Percentiles rank a stretch among this genome's conserved stretches.
Evolutionary conservation across 2,113 vertebrate genomes (phyloP).

Genomic region (Catharus fuscescens): DNA sequence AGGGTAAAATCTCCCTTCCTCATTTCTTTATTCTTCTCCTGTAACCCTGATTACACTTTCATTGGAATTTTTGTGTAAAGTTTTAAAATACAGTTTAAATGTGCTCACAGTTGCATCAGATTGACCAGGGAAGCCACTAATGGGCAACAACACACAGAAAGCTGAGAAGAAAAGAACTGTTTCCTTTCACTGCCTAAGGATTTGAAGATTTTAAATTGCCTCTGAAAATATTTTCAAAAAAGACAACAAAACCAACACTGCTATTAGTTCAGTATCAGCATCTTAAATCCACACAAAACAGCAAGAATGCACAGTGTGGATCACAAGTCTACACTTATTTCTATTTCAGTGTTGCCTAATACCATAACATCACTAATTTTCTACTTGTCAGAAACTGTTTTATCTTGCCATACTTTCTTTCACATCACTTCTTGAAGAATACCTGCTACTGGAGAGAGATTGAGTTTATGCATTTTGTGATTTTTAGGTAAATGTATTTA

Average conservation of each 20-base stretch:
- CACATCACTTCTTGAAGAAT: not conserved
- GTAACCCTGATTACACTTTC: accelerated
- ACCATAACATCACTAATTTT: not conserved
- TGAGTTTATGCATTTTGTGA: not conserved
- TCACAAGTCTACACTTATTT: not conserved
- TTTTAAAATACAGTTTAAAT: not conserved
- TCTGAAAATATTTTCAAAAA: not conserved
- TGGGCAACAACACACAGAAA: not conserved
- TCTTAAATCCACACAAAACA: not conserved
- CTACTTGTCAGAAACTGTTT: not conserved
- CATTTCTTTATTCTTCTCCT: not conserved
- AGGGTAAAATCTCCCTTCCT: not conserved
- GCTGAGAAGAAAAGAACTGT: not conserved
- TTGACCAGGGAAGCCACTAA: not conserved
- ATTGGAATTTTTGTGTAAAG: not conserved
- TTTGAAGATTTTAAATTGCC: not conserved
- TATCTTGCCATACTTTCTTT: not conserved
- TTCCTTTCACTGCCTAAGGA: not conserved
- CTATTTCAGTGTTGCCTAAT: not conserved
- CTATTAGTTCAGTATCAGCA: not conserved
- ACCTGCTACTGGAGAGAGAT: not conserved
- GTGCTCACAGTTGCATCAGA: not conserved
- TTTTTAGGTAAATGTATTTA: not conserved
- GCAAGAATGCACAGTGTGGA: not conserved
- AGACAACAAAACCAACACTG: not conserved